Base-by-base conservation (phyloP, 2,888 invertebrate genomes). In the Nemotelus nigrinus region DNA sequence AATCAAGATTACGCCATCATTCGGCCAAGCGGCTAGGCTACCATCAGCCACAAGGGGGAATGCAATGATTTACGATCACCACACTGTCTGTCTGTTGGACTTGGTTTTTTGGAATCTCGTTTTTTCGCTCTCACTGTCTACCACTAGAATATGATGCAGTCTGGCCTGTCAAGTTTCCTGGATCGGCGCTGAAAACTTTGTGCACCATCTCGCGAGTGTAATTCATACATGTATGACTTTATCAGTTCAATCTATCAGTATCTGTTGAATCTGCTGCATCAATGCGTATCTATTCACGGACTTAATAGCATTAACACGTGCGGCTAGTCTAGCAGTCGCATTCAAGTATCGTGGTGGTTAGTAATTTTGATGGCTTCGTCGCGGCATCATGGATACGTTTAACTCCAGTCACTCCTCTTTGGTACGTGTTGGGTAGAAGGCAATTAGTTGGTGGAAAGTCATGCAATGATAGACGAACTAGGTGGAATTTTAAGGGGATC, bases 271-370 rank as follows among this genome's bases (percentile, higher is more conserved):
- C 25, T 25, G 25, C 25, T 25, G 25, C 5, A 45, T 8, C 65
- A 8, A 65, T 45, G 45, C 10, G 57, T 63, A 63, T 65, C 65
- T 65, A 65, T 63, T 63, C 10, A 8, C 63, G 4, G 63, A 43
- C 10, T 47, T 65, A 45, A 65, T 47, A 8, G 25, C 45, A 65
- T 65, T 47, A 65, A 65, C 65, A 45, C 65, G 47, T 65, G 65
- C 45, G 47, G 7, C 65, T 65, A 45, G 47, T 25, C 25, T 25
- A 25, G 25, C 25, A 25, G 25, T 25, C 25, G 25, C 25, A 25
- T 25, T 25, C 25, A 25, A 25, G 25, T 25, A 25, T 25, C 25
- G 25, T 25, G 25, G 25, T 25, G 25, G 25, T 25, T 25, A 25
- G 25, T 25, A 25, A 25, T 25, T 25, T 25, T 25, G 25, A 25